A percentile compares a stretch with the other conserved stretches of the same genome.
phyloP scores from a whole-genome alignment of 2,797 vertebrate species.

The Loris lydekkerianus region DNA sequence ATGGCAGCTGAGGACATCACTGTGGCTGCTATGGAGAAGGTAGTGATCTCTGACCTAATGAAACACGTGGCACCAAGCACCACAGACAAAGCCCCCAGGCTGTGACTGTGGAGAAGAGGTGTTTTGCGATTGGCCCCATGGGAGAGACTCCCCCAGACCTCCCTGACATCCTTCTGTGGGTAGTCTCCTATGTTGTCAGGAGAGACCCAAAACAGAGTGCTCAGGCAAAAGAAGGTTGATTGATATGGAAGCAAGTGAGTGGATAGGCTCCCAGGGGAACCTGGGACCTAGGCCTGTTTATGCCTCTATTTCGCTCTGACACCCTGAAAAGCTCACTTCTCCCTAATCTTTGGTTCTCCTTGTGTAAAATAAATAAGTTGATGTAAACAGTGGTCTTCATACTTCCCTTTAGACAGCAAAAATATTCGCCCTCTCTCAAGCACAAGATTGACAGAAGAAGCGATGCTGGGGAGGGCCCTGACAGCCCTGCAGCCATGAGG shows the following conservation, averaged over 20 bases:
- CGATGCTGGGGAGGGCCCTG: too few species aligned
- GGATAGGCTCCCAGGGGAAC: neutral
- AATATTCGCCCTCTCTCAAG: neutral
- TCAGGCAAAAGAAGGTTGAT: neutral
- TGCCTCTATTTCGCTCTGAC: neutral
- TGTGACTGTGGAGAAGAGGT: neutral
- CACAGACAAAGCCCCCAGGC: neutral
- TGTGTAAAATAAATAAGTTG: neutral
- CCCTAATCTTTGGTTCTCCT: too few species aligned
- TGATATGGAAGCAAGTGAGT: neutral
- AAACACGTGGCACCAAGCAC: neutral
- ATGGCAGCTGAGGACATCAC: constrained; percentile 66
- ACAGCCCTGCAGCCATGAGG: accelerated
- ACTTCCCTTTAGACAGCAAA: neutral
- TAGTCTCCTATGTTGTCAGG: too few species aligned
- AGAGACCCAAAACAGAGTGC: neutral
- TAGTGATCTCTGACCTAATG: neutral
- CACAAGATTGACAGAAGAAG: neutral
- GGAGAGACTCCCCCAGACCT: neutral
- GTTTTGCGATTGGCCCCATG: neutral
- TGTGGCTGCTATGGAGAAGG: constrained; percentile 60
- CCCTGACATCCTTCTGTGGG: neutral
- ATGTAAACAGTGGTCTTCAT: neutral
- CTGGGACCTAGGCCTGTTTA: neutral
- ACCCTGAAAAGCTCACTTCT: neutral